Conservation (phyloP, 1,140 invertebrate genomes). For the Condylostylus longicornis region DNA sequence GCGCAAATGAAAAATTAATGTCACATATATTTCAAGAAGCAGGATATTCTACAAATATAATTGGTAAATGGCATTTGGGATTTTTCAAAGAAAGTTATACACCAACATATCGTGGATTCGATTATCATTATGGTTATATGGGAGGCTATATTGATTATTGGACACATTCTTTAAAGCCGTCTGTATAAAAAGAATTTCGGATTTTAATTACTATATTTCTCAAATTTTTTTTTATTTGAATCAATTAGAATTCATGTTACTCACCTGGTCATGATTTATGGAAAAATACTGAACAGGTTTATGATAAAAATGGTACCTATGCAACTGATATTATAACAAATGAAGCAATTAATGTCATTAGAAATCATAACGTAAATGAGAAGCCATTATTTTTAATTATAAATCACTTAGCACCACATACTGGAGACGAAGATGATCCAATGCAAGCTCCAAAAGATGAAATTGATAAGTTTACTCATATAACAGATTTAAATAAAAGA, state of each 20-base stretch:
- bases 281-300: constrained; percentile 43
- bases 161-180: constrained; percentile 45
- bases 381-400: constrained; percentile 65
- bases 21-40: constrained; percentile 57
- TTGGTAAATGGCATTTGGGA: constrained; percentile 90
- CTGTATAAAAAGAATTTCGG: constrained; percentile 35
- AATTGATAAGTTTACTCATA: constrained; percentile 56
- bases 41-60: constrained; percentile 66
- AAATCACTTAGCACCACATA: constrained; percentile 64
- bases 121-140: constrained; percentile 71
- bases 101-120: constrained; percentile 65
- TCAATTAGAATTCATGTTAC: constrained; percentile 7
- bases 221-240: not conserved
- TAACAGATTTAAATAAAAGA: constrained; percentile 53
- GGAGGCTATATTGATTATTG: constrained; percentile 72
- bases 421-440: constrained; percentile 47
- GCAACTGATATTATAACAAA: constrained; percentile 63
- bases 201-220: not conserved
- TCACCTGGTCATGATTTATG: constrained; percentile 51
- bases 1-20: constrained; percentile 51
- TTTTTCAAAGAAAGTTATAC: constrained; percentile 53
- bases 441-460: constrained; percentile 64
- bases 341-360: constrained; percentile 53
- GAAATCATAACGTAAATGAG: constrained; percentile 38
- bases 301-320: constrained; percentile 46